A percentile compares a stretch with the other conserved stretches of the same genome.
These are phyloP conservation scores for Laodelphax striatellus DNA, from an alignment of 1,140 invertebrate genomes.

Conservation along the genomic window DNA sequence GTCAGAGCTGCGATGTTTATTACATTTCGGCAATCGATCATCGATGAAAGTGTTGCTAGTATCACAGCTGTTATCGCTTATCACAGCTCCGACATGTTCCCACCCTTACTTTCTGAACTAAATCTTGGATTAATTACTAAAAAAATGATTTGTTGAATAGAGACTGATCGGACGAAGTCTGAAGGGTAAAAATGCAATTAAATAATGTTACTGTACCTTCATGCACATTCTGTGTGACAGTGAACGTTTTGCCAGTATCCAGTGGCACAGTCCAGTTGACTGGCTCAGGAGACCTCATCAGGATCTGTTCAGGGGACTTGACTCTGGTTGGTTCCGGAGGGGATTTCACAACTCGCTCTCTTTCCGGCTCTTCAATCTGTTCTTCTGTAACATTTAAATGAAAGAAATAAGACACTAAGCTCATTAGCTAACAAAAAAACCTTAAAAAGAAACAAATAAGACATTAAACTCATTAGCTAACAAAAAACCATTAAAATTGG, in stretches of 20 bases:
- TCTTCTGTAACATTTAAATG: slow-evolving; percentile 26
- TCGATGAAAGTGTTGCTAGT: too few relatives aligned
- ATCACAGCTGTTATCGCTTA: too few relatives aligned
- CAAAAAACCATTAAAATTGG: background rate
- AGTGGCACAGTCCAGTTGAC: slow-evolving; percentile 90
- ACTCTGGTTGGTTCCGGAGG: slow-evolving; percentile 83
- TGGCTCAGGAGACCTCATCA: slow-evolving; percentile 79
- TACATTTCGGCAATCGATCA: too few relatives aligned
- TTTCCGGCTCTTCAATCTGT: slow-evolving; percentile 41
- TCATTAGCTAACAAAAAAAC: background rate
- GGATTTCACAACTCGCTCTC: slow-evolving; percentile 70
- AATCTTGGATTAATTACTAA: too few relatives aligned
- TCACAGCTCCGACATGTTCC: too few relatives aligned
- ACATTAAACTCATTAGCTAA: background rate
- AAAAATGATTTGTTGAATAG: too few relatives aligned
- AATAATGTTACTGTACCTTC: slow-evolving; percentile 52
- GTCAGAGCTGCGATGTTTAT: too few relatives aligned
- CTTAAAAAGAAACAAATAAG: background rate
- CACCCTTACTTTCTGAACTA: too few relatives aligned
- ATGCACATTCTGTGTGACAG: slow-evolving; percentile 80
- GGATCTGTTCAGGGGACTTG: slow-evolving; percentile 84
- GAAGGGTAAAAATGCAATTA: too few relatives aligned
- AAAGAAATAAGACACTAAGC: background rate
- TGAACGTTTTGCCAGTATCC: slow-evolving; percentile 85
- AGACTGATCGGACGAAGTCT: too few relatives aligned